These are phyloP conservation scores for Siniperca knerii DNA, from an alignment of 2,113 vertebrate species.

Conservation along the genomic window DNA sequence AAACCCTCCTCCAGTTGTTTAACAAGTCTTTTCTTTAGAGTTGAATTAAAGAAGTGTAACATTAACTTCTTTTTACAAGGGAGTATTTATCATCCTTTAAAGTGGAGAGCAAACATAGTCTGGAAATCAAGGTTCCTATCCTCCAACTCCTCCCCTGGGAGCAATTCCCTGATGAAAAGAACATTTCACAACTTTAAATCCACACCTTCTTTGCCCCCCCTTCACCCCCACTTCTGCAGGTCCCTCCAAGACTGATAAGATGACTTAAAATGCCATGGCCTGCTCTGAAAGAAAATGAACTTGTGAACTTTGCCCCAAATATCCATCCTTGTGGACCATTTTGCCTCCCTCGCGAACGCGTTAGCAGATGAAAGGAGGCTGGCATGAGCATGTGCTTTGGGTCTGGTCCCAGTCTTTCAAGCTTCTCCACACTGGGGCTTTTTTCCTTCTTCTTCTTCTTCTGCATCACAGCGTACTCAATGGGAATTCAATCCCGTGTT, in stretches of 20 bases:
- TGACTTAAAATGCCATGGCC: constrained; percentile 48
- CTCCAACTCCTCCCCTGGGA: constrained; percentile 8
- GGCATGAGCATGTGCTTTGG: constrained; percentile 46
- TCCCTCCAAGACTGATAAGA: constrained; percentile 50
- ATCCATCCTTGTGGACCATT: background rate
- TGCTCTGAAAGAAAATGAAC: constrained; percentile 61
- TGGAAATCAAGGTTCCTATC: constrained; percentile 10
- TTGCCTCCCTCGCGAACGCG: constrained; percentile 16
- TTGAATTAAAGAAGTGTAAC: constrained; percentile 34
- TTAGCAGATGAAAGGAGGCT: constrained; percentile 55
- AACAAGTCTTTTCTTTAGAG: constrained; percentile 20
- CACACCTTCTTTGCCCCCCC: background rate
- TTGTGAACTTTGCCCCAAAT: constrained; percentile 57
- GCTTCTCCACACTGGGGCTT: background rate
- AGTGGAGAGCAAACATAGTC: constrained; percentile 25
- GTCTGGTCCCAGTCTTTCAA: constrained; percentile 30
- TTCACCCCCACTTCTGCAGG: constrained; percentile 9
- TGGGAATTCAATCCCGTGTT: constrained; percentile 44
- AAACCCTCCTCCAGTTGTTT: constrained; percentile 27
- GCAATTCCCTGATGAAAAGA: constrained; percentile 4
- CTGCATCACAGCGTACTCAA: background rate
- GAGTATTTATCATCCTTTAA: constrained; percentile 36
- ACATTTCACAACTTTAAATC: constrained; percentile 36
- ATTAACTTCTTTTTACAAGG: constrained; percentile 1
- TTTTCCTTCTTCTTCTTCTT: constrained; percentile 11